Evolutionary conservation across 2,797 vertebrate species (phyloP), one percentile per base, ranked within the genome.

Genomic region (Tolypeutes matacus): DNA sequence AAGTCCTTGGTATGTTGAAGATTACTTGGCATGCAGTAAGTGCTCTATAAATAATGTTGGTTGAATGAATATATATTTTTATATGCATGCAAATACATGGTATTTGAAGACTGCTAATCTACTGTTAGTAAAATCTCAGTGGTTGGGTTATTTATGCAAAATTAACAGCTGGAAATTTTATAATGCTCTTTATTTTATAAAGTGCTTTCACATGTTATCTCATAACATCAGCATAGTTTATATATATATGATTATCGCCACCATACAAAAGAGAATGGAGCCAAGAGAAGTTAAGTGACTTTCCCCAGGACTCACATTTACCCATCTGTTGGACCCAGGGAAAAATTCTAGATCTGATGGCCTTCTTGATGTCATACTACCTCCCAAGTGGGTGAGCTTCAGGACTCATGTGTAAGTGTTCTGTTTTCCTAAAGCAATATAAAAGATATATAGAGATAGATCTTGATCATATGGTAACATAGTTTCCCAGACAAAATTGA

Each of bases 401-500:
- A 77, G 18, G n/a, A 80, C 31, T 51, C 27, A 83, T 86, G 21
- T n/a, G 0, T 12, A 84, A 65, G 73, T 77, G 31, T 88, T 90
- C 60, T 64, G 11, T 64, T 29, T 29, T 92, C 46, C 53, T 18
- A 64, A 9, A 76, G 3, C 46, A 82, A 9, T 39, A 86, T n/a
- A 85, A 73, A 92, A 80, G 14, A 85, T 65, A 78, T 25, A 73
- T 29, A n/a, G 2, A 69, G 5, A 67, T 53, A 89, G 51, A 89
- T 58, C 20, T 69, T 49, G 53, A n/a, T 36, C 46, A 29, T 85
- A 56, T 53, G 34, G 31, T 95, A 86, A 76, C 5, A 31, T 67
- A 51, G 42, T 86, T 95, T 96, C 49, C 34, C n/a, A 93, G 86
- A 62, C 13, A 94, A 93, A 20, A 46, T 17, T 29, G 34, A 29